Conservation (phyloP, 2,888 invertebrate species). For the Xanthia togata region DNA sequence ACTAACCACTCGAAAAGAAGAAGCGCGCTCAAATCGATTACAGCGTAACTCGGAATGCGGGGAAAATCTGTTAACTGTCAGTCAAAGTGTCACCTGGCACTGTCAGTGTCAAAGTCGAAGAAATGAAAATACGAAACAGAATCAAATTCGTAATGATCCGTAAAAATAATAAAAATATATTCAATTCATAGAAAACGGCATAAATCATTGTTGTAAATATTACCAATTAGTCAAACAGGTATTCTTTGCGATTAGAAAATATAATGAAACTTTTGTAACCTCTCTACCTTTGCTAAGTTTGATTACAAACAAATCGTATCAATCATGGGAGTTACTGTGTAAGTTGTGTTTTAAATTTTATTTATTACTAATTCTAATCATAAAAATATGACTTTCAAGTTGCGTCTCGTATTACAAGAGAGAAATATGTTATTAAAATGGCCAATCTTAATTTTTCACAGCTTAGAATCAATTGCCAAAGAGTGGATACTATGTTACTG, state of each 20-base stretch:
- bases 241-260: neutral
- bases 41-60: too few species aligned
- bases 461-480: neutral
- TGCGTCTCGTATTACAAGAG: neutral
- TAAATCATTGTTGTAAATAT: neutral
- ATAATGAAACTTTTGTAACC: slow-evolving; percentile 32
- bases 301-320: slow-evolving; percentile 28
- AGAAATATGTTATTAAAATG: neutral
- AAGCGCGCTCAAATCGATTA: too few species aligned
- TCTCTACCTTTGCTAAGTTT: slow-evolving; percentile 19
- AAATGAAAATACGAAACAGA: neutral
- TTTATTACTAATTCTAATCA: neutral
- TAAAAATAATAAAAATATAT: neutral
- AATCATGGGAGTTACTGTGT: slow-evolving; percentile 92
- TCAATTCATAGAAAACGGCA: neutral
- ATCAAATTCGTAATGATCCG: neutral
- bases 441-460: neutral
- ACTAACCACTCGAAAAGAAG: too few species aligned
- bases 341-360: slow-evolving; percentile 71
- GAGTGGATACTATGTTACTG: neutral
- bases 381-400: neutral
- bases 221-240: neutral
- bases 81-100: too few species aligned
- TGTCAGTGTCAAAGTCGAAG: neutral
- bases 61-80: too few species aligned